A percentile compares a stretch with the other conserved stretches of the same genome.
phyloP scores from a whole-genome alignment of 2,888 invertebrate genomes.

The Oxycera nigricornis region DNA sequence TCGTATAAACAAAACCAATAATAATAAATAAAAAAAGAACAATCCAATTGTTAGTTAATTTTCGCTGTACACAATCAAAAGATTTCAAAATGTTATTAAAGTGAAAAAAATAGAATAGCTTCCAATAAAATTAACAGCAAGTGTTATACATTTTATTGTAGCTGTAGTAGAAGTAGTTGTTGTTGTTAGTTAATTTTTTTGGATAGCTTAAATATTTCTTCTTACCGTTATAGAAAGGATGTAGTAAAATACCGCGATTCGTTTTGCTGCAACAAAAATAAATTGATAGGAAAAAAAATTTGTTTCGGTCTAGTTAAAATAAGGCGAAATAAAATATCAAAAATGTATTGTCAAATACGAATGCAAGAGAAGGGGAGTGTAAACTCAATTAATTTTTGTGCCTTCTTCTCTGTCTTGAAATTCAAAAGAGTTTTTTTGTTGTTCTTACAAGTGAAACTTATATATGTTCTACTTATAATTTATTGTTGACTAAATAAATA shows the following conservation, averaged over 20 bases:
- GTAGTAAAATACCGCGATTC: slow-evolving; percentile 64
- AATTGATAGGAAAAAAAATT: neutral
- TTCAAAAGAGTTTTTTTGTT: too few relatives aligned
- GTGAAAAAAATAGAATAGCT: neutral
- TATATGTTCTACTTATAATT: too few relatives aligned
- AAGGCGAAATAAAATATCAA: neutral
- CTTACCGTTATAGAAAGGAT: slow-evolving; percentile 70
- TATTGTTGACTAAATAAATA: too few relatives aligned
- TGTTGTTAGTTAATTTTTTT: neutral
- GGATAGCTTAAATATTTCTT: slow-evolving; percentile 48
- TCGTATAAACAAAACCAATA: too few relatives aligned
- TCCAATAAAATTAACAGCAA: too few relatives aligned
- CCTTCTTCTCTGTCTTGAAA: too few relatives aligned
- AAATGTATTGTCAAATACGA: too few relatives aligned
- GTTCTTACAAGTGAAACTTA: too few relatives aligned
- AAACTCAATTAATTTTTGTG: too few relatives aligned
- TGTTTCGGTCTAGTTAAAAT: neutral
- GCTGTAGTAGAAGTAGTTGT: neutral
- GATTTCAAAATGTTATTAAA: neutral
- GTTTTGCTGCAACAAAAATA: slow-evolving; percentile 58
- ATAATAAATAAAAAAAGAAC: neutral
- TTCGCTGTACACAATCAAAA: neutral
- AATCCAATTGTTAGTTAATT: neutral
- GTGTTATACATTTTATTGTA: neutral
- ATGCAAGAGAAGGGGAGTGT: too few relatives aligned